phyloP scores from a whole-genome alignment of 2,797 vertebrate species.

The Cygnus olor region DNA sequence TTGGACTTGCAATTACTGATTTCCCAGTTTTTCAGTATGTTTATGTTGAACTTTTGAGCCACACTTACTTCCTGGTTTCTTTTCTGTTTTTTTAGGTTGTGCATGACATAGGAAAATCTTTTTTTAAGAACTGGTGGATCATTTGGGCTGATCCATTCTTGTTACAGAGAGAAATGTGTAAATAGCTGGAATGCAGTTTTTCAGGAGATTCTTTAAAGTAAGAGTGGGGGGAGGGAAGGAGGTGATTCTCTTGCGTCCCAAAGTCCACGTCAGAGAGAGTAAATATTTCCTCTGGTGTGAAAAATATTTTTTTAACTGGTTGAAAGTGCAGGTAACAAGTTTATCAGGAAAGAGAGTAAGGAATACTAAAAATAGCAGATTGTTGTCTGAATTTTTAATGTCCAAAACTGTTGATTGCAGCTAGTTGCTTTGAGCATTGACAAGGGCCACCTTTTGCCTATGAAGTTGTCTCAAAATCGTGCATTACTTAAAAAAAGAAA shows the following conservation, averaged over 20 bases:
- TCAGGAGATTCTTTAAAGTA: slow-evolving; percentile 65
- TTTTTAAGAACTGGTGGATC: slow-evolving; percentile 30
- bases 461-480: slow-evolving; percentile 61
- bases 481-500: slow-evolving; percentile 26
- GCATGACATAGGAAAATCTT: slow-evolving; percentile 62
- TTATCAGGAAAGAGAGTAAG: slow-evolving; percentile 60
- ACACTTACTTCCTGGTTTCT: background rate
- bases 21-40: background rate
- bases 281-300: slow-evolving; percentile 50
- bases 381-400: slow-evolving; percentile 51
- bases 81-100: background rate
- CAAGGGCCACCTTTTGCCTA: slow-evolving; percentile 73
- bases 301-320: slow-evolving; percentile 64
- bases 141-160: slow-evolving; percentile 49
- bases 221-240: slow-evolving; percentile 32
- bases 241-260: slow-evolving; percentile 65
- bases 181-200: slow-evolving; percentile 74
- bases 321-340: slow-evolving; percentile 55
- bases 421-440: slow-evolving; percentile 61
- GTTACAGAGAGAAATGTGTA: slow-evolving; percentile 66
- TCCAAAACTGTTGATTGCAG: slow-evolving; percentile 40
- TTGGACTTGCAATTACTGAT: background rate
- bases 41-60: background rate
- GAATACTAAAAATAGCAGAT: slow-evolving; percentile 40
- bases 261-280: slow-evolving; percentile 55